Conservation (phyloP, 2,113 vertebrate species). For the Alligator mississippiensis region DNA sequence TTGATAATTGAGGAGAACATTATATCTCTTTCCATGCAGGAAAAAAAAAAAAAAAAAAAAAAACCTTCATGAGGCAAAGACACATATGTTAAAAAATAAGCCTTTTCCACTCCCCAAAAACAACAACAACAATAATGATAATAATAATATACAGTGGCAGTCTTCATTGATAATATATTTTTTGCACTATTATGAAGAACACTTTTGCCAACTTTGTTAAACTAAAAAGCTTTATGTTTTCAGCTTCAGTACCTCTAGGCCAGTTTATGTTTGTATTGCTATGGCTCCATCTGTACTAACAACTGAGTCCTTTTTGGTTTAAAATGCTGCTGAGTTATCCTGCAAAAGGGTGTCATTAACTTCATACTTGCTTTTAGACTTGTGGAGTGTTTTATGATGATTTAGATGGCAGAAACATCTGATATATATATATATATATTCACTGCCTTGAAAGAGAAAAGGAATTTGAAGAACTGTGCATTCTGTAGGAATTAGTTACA, state of each 20-base stretch:
- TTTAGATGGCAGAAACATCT: neutral
- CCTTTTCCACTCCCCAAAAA: neutral
- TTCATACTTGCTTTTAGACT: neutral
- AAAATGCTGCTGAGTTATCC: constrained; percentile 46
- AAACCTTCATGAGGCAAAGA: too few species aligned
- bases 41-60: constrained; percentile 7
- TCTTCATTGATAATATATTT: neutral
- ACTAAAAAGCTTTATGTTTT: constrained; percentile 47
- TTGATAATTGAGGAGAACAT: neutral
- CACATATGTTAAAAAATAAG: too few species aligned
- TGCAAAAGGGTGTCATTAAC: constrained; percentile 29
- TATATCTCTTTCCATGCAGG: neutral
- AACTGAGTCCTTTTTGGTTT: constrained; percentile 62
- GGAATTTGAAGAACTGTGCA: too few species aligned
- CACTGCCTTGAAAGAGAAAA: neutral
- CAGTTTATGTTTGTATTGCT: constrained; percentile 42
- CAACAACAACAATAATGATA: constrained; percentile 12
- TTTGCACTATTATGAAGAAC: constrained; percentile 21
- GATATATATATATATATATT: neutral
- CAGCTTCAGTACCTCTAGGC: constrained; percentile 42
- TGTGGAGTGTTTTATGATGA: too few species aligned
- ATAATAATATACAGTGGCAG: neutral
- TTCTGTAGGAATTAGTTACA: too few species aligned
- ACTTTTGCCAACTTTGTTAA: constrained; percentile 44
- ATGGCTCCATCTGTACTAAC: constrained; percentile 63